Conservation (phyloP, 2,797 vertebrate species). For the Lutjanus campechanus region DNA sequence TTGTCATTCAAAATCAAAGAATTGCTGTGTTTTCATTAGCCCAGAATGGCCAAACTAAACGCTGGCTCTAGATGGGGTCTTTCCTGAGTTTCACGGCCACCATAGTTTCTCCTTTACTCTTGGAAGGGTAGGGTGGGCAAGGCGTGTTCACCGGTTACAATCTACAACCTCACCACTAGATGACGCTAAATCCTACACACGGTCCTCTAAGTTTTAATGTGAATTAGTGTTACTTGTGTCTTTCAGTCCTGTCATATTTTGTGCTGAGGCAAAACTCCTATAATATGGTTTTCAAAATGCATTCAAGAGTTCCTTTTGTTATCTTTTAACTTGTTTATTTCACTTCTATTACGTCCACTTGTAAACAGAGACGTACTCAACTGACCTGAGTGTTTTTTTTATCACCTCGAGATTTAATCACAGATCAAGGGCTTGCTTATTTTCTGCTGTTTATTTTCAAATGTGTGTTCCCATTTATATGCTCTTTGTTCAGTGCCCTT, state of each 20-base stretch:
- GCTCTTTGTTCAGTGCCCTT: constrained; percentile 1
- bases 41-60: no score
- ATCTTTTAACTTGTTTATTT: constrained; percentile 15
- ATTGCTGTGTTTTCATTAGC: no score
- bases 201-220: neutral
- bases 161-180: no score
- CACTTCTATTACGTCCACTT: neutral
- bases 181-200: no score
- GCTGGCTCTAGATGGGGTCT: no score
- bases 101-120: no score
- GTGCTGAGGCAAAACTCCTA: neutral
- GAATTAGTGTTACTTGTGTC: neutral
- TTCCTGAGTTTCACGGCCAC: no score
- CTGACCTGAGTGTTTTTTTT: neutral
- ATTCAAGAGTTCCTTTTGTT: neutral
- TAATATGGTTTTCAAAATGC: constrained; percentile 13
- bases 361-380: constrained; percentile 13
- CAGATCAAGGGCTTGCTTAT: constrained; percentile 1
- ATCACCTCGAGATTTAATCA: constrained; percentile 9
- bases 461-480: neutral
- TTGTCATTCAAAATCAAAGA: no score
- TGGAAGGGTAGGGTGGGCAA: no score
- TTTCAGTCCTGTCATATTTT: neutral
- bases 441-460: constrained; percentile 10
- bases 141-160: no score